Conservation (phyloP, 2,888 invertebrate genomes). For the Eristalis pertinax region DNA sequence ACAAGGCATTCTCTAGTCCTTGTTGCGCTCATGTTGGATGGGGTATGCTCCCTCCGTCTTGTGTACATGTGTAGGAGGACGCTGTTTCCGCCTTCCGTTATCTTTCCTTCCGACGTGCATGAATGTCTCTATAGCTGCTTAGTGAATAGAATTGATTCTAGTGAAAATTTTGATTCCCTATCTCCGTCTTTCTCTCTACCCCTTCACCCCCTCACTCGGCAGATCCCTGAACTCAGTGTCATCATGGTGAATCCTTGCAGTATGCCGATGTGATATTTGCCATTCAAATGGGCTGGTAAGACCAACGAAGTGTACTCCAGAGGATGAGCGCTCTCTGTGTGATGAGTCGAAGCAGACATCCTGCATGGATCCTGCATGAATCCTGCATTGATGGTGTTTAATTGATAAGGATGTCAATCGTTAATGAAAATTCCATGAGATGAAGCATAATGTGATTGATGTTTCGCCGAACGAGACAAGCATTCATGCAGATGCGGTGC, state of each 20-base stretch:
- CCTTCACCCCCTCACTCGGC: neutral
- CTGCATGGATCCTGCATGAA: constrained; percentile 25
- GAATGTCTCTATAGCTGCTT: constrained; percentile 36
- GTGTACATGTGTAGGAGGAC: constrained; percentile 7
- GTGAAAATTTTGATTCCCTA: constrained; percentile 12
- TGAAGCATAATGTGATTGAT: neutral
- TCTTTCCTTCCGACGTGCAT: constrained; percentile 40
- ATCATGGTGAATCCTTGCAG: constrained; percentile 36
- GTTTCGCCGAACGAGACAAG: neutral
- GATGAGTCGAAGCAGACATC: neutral
- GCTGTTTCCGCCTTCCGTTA: constrained; percentile 46
- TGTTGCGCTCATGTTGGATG: too few relatives aligned
- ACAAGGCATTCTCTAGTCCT: constrained; percentile 15
- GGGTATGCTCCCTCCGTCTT: neutral
- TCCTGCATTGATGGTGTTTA: constrained; percentile 33
- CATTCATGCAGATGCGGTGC: neutral
- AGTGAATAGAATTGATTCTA: constrained; percentile 4
- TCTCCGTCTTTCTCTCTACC: neutral
- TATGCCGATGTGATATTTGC: constrained; percentile 46
- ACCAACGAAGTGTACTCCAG: constrained; percentile 34
- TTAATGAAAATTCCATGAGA: constrained; percentile 18
- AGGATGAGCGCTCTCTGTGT: neutral
- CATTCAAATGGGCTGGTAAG: constrained; percentile 36
- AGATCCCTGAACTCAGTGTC: neutral
- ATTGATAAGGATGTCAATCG: constrained; percentile 60